These are phyloP conservation scores for Apodemia duryi DNA, from an alignment of 2,888 invertebrate species.

Conservation along the genomic window DNA sequence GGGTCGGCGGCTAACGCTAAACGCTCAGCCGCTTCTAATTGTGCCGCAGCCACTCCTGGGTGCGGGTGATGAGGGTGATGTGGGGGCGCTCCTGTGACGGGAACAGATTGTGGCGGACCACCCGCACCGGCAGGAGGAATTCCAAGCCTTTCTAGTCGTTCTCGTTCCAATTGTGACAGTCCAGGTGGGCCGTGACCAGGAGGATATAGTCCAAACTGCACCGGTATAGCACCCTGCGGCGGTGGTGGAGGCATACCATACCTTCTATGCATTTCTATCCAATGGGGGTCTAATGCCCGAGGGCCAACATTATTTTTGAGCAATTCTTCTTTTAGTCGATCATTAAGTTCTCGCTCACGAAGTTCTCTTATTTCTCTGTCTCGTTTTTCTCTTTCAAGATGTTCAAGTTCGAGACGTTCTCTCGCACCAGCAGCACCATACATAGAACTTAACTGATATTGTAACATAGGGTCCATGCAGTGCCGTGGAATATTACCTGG, in stretches of 20 bases:
- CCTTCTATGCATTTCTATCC: slow-evolving; percentile 94
- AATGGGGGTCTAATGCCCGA: slow-evolving; percentile 86
- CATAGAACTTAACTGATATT: slow-evolving; percentile 88
- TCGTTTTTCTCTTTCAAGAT: slow-evolving; percentile 84
- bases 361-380: slow-evolving; percentile 89
- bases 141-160: slow-evolving; percentile 90
- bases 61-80: slow-evolving; percentile 80
- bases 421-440: slow-evolving; percentile 86
- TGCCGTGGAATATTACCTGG: slow-evolving; percentile 81
- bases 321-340: slow-evolving; percentile 92
- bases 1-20: slow-evolving; percentile 93
- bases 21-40: slow-evolving; percentile 87
- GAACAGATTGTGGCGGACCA: slow-evolving; percentile 68
- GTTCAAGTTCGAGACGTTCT: slow-evolving; percentile 81
- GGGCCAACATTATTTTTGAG: slow-evolving; percentile 85
- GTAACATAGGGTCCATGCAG: slow-evolving; percentile 91
- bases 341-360: slow-evolving; percentile 88
- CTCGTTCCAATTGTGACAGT: slow-evolving; percentile 91
- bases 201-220: slow-evolving; percentile 86
- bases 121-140: slow-evolving; percentile 81
- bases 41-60: slow-evolving; percentile 76
- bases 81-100: slow-evolving; percentile 74
- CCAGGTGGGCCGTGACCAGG: slow-evolving; percentile 84
- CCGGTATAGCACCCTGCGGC: slow-evolving; percentile 82
- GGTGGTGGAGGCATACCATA: slow-evolving; percentile 83